Percentiles rank a stretch among this genome's conserved stretches.
These are phyloP conservation scores for Tapirus terrestris DNA, from an alignment of 2,113 vertebrate species.

Conservation along the genomic window DNA sequence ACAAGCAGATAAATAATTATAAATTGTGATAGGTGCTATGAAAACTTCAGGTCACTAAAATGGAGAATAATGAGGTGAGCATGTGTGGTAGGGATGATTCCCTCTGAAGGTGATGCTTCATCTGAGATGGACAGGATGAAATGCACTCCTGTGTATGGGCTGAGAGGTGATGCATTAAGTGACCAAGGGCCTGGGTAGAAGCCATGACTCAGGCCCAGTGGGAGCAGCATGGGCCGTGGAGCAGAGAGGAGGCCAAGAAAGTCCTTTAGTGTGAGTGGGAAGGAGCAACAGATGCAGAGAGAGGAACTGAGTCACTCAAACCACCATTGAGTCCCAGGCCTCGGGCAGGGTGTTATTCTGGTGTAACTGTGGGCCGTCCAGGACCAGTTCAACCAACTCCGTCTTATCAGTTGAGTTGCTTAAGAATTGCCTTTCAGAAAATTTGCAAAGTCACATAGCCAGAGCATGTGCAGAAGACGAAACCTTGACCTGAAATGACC, in stretches of 20 bases:
- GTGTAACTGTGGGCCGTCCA: no score
- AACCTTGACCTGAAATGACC: no score
- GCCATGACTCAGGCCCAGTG: rapidly evolving
- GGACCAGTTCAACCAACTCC: no score
- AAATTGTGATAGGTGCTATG: background rate
- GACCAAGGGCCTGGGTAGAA: background rate
- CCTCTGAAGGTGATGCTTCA: background rate
- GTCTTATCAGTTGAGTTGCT: no score
- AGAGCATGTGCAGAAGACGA: no score
- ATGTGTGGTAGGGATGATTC: rapidly evolving
- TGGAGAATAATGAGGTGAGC: background rate
- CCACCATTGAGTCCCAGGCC: background rate
- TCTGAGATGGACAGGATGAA: background rate
- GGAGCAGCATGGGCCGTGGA: rapidly evolving
- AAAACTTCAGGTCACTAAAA: background rate
- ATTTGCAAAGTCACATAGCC: no score
- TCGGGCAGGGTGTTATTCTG: background rate
- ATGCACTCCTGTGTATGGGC: rapidly evolving
- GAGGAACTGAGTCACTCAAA: background rate
- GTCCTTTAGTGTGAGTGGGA: background rate
- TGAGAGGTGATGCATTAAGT: background rate
- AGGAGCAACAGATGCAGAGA: background rate
- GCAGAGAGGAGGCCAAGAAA: background rate
- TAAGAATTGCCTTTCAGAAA: no score
- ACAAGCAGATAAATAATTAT: background rate